Evolutionary conservation across 2,888 invertebrate species (phyloP), one percentile per base, ranked within the genome.

Genomic region (Hemicrepidius hirtus): DNA sequence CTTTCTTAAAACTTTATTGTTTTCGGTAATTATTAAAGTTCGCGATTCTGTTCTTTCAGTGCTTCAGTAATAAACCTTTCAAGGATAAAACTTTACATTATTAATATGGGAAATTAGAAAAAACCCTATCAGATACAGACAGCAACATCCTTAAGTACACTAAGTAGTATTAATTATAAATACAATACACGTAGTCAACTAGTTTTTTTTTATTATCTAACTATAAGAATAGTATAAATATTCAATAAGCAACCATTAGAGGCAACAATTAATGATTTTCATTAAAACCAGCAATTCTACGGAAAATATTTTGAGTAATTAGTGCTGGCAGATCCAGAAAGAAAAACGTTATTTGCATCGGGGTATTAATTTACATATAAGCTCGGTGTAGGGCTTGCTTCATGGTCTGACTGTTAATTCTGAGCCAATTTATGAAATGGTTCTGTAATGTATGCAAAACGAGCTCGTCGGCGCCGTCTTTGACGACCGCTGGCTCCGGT

Each of bases 291-390:
- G 59, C n/a, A n/a, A n/a, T n/a, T n/a, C n/a, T n/a, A n/a, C n/a
- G n/a, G n/a, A n/a, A n/a, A n/a, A n/a, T n/a, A n/a, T n/a, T n/a
- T n/a, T n/a, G n/a, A n/a, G n/a, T n/a, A n/a, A n/a, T n/a, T n/a
- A n/a, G n/a, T n/a, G n/a, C n/a, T n/a, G n/a, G n/a, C n/a, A n/a
- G n/a, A n/a, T n/a, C n/a, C n/a, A n/a, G n/a, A n/a, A n/a, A n/a
- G 74, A 73, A 74, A 66, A 70, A 63, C 63, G 68, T 57, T 28
- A 71, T 66, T 60, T 67, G 44, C 20, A 18, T 41, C 1, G 57
- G 75, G 76, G 78, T 80, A 78, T 80, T 78, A 79, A 77, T 80
- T 79, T 80, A 79, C 78, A 76, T 78, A 74, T 71, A 74, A 67
- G 68, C 74, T 68, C 68, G 59, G 55, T 71, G 77, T 73, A 75